Conservation (phyloP, 64 coral and sea anemone species). For the Montipora cactus region DNA sequence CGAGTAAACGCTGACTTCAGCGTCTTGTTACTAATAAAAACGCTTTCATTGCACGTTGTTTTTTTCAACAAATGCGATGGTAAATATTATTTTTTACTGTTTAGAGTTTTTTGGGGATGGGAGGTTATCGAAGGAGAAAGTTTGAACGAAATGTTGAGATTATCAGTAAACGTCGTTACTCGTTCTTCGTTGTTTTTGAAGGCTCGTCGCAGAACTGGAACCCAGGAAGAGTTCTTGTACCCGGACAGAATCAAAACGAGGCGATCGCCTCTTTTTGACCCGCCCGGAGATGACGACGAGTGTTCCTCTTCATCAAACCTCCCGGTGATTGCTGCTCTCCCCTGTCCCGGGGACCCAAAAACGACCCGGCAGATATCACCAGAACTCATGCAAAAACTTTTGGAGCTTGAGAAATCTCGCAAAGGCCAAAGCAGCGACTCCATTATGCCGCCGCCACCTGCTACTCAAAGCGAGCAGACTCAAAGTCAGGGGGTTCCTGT, state of each 20-base stretch:
- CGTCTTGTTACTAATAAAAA: no score
- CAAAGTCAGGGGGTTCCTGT: conserved; percentile 20
- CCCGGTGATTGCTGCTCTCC: conserved; percentile 36
- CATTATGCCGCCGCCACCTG: conserved; percentile 67
- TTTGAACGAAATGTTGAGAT: no score
- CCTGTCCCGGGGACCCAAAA: not conserved
- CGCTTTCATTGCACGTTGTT: no score
- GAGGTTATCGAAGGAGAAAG: no score
- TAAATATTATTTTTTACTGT: no score
- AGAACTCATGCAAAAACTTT: conserved; percentile 97
- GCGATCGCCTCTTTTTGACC: conserved; percentile 32
- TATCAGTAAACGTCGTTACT: not conserved
- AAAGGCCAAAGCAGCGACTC: conserved; percentile 61
- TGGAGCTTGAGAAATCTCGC: conserved; percentile 92
- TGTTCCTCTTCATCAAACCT: conserved; percentile 9
- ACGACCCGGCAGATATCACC: conserved; percentile 77
- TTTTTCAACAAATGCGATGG: no score
- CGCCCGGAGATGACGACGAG: conserved; percentile 54
- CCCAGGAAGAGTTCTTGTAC: conserved; percentile 93
- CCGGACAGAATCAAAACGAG: conserved; percentile 78
- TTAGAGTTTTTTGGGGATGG: no score
- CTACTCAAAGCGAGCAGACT: not conserved
- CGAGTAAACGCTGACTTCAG: no score
- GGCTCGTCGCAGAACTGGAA: conserved; percentile 91
- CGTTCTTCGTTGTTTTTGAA: not conserved